Evolutionary conservation across 2,797 vertebrate genomes (phyloP), one percentile per base, ranked within the genome.

Genomic region (Paramormyrops hopkinsi): DNA sequence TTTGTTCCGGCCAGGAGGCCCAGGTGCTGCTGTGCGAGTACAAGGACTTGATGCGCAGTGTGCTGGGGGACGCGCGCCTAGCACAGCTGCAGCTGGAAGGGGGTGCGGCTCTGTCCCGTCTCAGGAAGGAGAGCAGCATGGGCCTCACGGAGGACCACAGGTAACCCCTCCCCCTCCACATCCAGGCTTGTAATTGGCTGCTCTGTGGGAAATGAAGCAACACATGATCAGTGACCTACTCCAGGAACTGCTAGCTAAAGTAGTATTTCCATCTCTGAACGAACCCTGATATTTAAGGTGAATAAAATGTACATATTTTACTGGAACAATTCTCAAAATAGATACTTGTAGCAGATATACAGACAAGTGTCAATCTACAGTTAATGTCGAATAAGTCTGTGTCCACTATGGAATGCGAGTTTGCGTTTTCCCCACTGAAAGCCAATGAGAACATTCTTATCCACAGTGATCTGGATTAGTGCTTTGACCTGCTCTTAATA

Each of bases 81-180:
- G 96, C 96, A 86, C 95, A 94, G 90, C 92, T 99, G 65, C 98
- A 99, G 93, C 93, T 96, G 92, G 97, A 98, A 89, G 98, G 98
- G 1, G 97, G 96, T 73, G 95, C 96, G 0, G 95, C 95, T 0
- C 92, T 99, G 91, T 96, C 96, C 0, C 93, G 95, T 88, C 95
- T 99, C 59, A 95, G 96, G 87, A 97, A 97, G 90, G 97, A 98
- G 79, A 96, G 95, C 48, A 93, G 93, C 19, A 92, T 96, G 56
- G 91, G 92, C 0, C 91, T 92, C 89, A 96, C 95, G 0, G 95
- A 94, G 0, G 97, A 97, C 89, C 96, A 96, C 93, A 96, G 96
- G 97, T 98, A 93, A 41, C 11, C 54, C 33, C 12, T 17, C 44
- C 41, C 44, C n/a, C 41, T n/a, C n/a, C 0, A n/a, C 44, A 83